Evolutionary conservation across 1,140 invertebrate genomes (phyloP), one percentile per base, ranked within the genome.

Genomic region (Dendrolimus kikuchii): DNA sequence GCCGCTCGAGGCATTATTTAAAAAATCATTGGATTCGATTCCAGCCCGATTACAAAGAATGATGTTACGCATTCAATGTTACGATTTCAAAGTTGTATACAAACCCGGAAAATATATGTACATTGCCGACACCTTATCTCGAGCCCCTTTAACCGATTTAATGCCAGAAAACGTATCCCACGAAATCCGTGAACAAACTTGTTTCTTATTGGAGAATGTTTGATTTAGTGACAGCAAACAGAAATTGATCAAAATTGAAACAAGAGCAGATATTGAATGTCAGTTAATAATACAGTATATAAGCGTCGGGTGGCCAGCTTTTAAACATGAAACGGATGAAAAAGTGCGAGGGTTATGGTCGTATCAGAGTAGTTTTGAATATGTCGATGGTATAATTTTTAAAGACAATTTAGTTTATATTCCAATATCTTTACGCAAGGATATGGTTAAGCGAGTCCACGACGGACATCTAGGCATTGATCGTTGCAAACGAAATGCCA

Each of bases 1-100:
- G 55, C 84, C 85, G 5, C 49, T 89, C 23, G 71, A 77, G 9
- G 43, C 63, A 2, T 70, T 88, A 8, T 81, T 86, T 57, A 72
- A 71, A 36, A 48, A 48, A 48, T 37, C 46, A 6, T 38, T 48
- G 38, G 5, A n/a, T 46, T 46, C 47, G 4, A 49, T 56, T 9
- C 54, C 54, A 7, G 54, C 42, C 5, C 2, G 47, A 9, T 51
- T 51, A 23, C 49, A 57, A 38, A 38, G 55, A 4, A 57, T 57
- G 49, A 51, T 57, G 39, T n/a, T 57, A 7, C 23, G 23, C 23
- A 23, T 23, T 23, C 23, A 23, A 23, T 23, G 23, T 3, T 23
- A 23, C 39, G 46, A 46, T 40, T 47, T 57, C n/a, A 40, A 47
- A 6, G 55, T 57, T 4, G 37, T 9, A 6, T 57, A 57, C 39